A percentile compares a stretch with the other conserved stretches of the same genome.
phyloP scores from a whole-genome alignment of 2,888 invertebrate species.

The Lycaena phlaeas region DNA sequence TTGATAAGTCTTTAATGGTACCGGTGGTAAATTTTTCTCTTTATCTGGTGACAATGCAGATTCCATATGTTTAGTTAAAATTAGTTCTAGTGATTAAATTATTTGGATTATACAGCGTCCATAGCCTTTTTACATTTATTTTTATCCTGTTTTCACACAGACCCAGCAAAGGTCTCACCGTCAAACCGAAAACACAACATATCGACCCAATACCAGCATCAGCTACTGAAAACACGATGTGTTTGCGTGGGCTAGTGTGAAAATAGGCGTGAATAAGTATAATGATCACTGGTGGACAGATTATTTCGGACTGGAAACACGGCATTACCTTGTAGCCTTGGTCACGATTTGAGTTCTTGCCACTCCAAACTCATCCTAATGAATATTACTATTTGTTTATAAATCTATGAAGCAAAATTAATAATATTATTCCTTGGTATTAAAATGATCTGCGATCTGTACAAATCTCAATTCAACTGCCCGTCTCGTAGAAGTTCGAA shows the following conservation, averaged over 20 bases:
- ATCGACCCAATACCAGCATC: slow-evolving; percentile 61
- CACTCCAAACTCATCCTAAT: slow-evolving; percentile 2
- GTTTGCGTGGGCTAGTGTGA: slow-evolving; percentile 68
- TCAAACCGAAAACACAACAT: slow-evolving; percentile 67
- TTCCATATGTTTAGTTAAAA: slow-evolving; percentile 63
- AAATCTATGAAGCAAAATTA: slow-evolving; percentile 29
- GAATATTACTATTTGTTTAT: slow-evolving; percentile 30
- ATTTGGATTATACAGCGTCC: slow-evolving; percentile 22
- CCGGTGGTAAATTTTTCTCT: slow-evolving; percentile 70
- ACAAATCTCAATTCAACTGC: slow-evolving; percentile 65
- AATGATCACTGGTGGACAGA: slow-evolving; percentile 50
- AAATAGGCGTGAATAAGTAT: slow-evolving; percentile 70
- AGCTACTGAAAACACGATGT: slow-evolving; percentile 62
- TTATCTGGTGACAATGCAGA: slow-evolving; percentile 70
- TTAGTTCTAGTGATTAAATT: slow-evolving; percentile 19
- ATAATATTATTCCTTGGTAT: slow-evolving; percentile 31
- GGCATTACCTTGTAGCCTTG: slow-evolving; percentile 58
- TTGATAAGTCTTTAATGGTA: slow-evolving; percentile 83
- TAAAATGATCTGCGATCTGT: slow-evolving; percentile 56
- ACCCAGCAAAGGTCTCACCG: slow-evolving; percentile 50
- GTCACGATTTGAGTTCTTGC: slow-evolving; percentile 30
- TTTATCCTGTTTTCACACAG: slow-evolving; percentile 32
- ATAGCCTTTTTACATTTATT: slow-evolving; percentile 23
- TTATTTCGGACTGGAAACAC: slow-evolving; percentile 53
- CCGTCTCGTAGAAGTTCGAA: slow-evolving; percentile 50